Percentiles rank a stretch among this genome's conserved stretches.
Conservation (phyloP, 2,888 invertebrate genomes). For the Spisula solida region DNA sequence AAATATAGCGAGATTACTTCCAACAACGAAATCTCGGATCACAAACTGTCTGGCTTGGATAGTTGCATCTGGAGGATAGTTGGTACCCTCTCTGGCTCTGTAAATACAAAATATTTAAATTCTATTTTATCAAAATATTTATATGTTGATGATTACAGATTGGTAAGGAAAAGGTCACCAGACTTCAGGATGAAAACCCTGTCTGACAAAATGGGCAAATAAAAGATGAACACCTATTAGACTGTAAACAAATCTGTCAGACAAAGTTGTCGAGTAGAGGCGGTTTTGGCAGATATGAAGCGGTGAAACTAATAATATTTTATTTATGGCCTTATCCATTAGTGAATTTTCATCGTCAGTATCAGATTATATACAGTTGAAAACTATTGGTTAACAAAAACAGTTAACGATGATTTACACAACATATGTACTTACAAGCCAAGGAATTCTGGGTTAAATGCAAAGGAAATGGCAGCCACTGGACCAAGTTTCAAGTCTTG, state of each 20-base stretch:
- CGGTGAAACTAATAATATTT: too few relatives aligned
- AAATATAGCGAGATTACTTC: conserved; percentile 85
- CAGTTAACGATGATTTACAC: background rate
- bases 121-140: background rate
- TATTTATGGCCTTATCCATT: too few relatives aligned
- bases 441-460: conserved; percentile 82
- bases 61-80: conserved; percentile 86
- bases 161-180: too few relatives aligned
- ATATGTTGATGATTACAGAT: too few relatives aligned
- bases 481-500: conserved; percentile 87
- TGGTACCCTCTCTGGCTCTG: conserved; percentile 73
- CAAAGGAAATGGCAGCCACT: conserved; percentile 86
- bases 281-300: too few relatives aligned
- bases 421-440: conserved; percentile 73
- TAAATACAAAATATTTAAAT: background rate
- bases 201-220: too few relatives aligned
- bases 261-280: too few relatives aligned
- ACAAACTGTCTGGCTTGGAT: conserved; percentile 85
- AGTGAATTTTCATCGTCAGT: too few relatives aligned
- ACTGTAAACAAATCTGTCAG: too few relatives aligned
- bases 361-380: too few relatives aligned
- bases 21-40: conserved; percentile 86
- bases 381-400: background rate
- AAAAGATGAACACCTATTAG: too few relatives aligned
- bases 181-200: too few relatives aligned